These are phyloP conservation scores for Pterostichus madidus DNA, from an alignment of 2,888 invertebrate genomes.

Conservation along the genomic window DNA sequence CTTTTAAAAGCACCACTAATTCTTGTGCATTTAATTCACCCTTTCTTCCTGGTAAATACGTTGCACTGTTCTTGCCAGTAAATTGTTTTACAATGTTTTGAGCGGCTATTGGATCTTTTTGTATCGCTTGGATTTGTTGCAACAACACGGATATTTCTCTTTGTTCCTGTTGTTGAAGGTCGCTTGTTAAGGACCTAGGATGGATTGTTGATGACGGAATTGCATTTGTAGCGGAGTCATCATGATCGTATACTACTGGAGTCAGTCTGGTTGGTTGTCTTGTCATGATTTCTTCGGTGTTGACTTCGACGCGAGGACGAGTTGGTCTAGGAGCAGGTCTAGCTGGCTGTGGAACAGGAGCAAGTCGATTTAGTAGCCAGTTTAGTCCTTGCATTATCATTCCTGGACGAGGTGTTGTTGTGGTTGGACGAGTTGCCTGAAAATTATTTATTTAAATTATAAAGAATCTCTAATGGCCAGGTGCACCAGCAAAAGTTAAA, in stretches of 20 bases:
- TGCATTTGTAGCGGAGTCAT: slow-evolving; percentile 65
- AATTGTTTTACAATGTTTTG: slow-evolving; percentile 71
- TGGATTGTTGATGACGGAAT: slow-evolving; percentile 45
- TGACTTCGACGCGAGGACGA: slow-evolving; percentile 31
- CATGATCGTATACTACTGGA: slow-evolving; percentile 73
- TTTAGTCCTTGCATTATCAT: slow-evolving; percentile 75
- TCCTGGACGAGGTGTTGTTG: slow-evolving; percentile 78
- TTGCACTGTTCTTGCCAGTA: slow-evolving; percentile 52
- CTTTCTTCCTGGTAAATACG: slow-evolving; percentile 45
- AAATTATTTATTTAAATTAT: background rate
- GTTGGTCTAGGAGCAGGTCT: background rate
- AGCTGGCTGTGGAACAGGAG: slow-evolving; percentile 70
- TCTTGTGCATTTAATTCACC: slow-evolving; percentile 69
- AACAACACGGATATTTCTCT: slow-evolving; percentile 73
- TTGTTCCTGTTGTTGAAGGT: slow-evolving; percentile 66
- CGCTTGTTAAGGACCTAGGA: slow-evolving; percentile 27
- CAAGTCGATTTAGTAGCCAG: slow-evolving; percentile 74
- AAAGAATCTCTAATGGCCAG: too few species aligned
- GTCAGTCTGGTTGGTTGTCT: slow-evolving; percentile 74
- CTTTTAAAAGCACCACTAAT: slow-evolving; percentile 73
- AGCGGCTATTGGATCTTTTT: slow-evolving; percentile 74
- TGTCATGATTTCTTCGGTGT: slow-evolving; percentile 71
- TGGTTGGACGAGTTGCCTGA: slow-evolving; percentile 74
- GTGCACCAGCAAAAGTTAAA: too few species aligned
- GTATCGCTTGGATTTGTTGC: slow-evolving; percentile 74